These are phyloP conservation scores for Mayetiola destructor DNA, from an alignment of 2,888 invertebrate genomes.

Conservation along the genomic window DNA sequence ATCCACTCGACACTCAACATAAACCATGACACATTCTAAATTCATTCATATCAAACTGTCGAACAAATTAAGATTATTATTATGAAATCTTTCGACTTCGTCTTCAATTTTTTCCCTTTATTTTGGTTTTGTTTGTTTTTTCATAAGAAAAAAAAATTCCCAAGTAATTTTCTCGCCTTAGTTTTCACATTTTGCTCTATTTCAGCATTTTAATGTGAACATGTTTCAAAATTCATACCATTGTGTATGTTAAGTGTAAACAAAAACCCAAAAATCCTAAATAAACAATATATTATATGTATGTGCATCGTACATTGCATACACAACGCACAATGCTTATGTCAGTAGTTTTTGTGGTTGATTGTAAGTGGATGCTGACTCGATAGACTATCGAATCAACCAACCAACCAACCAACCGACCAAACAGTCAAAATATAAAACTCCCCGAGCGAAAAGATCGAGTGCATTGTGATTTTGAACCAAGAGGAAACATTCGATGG, in stretches of 20 bases:
- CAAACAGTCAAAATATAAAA: too few species aligned
- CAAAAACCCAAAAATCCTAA: conserved; percentile 3
- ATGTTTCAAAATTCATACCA: background rate
- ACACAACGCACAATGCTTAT: too few species aligned
- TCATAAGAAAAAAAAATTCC: background rate
- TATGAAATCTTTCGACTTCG: background rate
- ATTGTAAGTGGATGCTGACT: conserved; percentile 12
- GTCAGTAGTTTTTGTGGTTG: conserved; percentile 6
- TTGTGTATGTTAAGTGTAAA: background rate
- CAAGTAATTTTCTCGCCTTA: background rate
- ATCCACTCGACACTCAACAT: background rate
- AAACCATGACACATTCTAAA: conserved; percentile 7
- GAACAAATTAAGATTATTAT: too few species aligned
- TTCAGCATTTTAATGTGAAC: background rate
- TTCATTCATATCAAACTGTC: background rate
- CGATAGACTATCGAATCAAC: too few species aligned
- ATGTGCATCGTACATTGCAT: too few species aligned
- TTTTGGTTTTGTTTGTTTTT: conserved; percentile 8
- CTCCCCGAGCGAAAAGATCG: too few species aligned
- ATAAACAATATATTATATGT: too few species aligned
- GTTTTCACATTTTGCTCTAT: too few species aligned
- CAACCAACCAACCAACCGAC: too few species aligned
- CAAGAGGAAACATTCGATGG: too few species aligned
- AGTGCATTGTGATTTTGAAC: too few species aligned
- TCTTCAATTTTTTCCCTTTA: background rate